Base-by-base conservation (phyloP, 2,888 invertebrate species). In the Drosophila nigricruria region DNA sequence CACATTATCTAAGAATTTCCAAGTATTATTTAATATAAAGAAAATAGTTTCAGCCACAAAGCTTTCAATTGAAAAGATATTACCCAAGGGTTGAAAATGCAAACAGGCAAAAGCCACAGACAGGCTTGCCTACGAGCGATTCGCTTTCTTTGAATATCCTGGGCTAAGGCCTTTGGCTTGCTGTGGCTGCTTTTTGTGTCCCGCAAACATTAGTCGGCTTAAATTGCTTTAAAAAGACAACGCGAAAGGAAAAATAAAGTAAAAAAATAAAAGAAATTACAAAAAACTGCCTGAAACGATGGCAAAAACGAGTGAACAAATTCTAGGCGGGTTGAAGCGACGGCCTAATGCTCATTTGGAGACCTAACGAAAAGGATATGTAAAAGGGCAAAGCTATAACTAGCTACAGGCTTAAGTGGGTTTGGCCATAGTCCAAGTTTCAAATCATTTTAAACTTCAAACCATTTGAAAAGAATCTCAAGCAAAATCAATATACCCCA, bases 151-250 rank as follows among this genome's bases (percentile, higher is more conserved):
- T 36, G 45, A 23, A 32, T 32, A 38, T 47, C n/a, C 30, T 18
- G 16, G 14, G 5, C 18, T 18, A 30, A 36, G 27, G 40, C 23
- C 34, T 49, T 10, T 54, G 40, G 23, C 42, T 42, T 38, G 14
- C 30, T 49, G 59, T 10, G 47, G 53, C 32, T 30, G 42, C 52
- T 53, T 52, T 60, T 52, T 66, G 59, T 60, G 38, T 61, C 42
- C 52, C 57, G 32, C 30, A 12, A 30, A 49, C 53, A 57, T 81
- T 76, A 88, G 86, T 77, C 77, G 73, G 72, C 71, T 88, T 74
- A 85, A 70, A 85, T 70, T 85, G 71, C 73, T 70, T 79, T 66
- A 78, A 78, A 67, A 73, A 68, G 49, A 65, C 67, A 71, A 45
- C 59, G 45, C 77, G 43, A 43, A 18, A 23, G 63, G 66, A 53